Evolutionary conservation across 2,797 vertebrate genomes (phyloP).

Genomic region (Craterocephalus amniculus): DNA sequence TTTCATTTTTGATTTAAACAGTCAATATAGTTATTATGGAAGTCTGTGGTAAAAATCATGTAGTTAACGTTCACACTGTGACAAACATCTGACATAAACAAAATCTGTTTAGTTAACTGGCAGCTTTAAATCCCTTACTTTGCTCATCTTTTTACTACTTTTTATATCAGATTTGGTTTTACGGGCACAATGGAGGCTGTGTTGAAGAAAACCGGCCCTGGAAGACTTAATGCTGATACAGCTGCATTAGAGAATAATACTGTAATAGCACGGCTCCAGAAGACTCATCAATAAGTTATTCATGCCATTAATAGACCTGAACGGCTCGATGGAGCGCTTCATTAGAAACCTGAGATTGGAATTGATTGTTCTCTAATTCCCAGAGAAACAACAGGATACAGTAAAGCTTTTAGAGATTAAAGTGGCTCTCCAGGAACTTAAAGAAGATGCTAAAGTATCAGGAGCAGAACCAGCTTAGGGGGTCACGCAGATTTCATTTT

Average conservation of each 20-base stretch:
- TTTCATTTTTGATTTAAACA: no score
- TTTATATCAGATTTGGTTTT: conserved; percentile 30
- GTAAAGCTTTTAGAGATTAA: conserved; percentile 60
- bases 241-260: conserved; percentile 38
- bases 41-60: no score
- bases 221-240: conserved; percentile 15
- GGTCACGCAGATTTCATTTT: not conserved
- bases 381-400: conserved; percentile 68
- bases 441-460: conserved; percentile 35
- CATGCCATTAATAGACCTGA: conserved; percentile 76
- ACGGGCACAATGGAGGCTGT: not conserved
- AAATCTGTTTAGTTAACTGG: no score
- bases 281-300: conserved; percentile 76
- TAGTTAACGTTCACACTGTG: no score
- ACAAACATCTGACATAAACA: no score
- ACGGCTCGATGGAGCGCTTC: conserved; percentile 67
- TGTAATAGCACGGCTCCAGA: conserved; percentile 42
- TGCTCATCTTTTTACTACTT: not conserved
- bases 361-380: conserved; percentile 76
- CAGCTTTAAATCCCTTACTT: not conserved
- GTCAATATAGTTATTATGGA: no score
- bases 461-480: not conserved
- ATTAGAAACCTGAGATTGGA: conserved; percentile 75
- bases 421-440: conserved; percentile 18
- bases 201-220: not conserved